Evolutionary conservation across 2,113 vertebrate genomes (phyloP).

Genomic region (Gobio gobio): DNA sequence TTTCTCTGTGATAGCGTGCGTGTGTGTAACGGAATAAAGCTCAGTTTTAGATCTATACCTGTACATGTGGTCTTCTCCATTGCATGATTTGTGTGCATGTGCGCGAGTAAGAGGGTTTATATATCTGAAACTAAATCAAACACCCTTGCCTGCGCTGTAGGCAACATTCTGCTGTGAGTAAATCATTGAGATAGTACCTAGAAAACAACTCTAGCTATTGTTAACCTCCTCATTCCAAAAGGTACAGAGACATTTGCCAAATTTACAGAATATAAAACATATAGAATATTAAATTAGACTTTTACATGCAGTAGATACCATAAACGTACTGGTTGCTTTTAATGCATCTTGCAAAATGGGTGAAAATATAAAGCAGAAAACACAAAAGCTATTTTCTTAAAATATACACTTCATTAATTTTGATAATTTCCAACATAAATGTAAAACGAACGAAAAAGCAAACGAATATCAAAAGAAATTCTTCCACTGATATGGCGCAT

Average conservation of each 20-base stretch:
- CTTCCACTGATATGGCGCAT: background rate
- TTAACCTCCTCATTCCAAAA: background rate
- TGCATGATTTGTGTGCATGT: background rate
- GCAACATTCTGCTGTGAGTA: background rate
- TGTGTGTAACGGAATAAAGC: constrained; percentile 1
- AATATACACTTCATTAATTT: background rate
- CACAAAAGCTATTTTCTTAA: background rate
- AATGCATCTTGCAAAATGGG: background rate
- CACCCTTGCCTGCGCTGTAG: background rate
- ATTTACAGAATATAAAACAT: background rate
- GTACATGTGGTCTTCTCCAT: background rate
- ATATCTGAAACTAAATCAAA: constrained; percentile 21
- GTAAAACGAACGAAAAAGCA: background rate
- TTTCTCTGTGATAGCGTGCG: background rate
- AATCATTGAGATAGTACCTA: background rate
- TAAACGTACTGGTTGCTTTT: background rate
- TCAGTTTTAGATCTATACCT: background rate
- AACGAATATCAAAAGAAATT: background rate
- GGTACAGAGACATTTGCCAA: background rate
- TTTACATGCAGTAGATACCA: background rate
- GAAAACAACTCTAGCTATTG: background rate
- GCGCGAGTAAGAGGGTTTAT: background rate
- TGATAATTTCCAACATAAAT: background rate
- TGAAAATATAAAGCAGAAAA: background rate
- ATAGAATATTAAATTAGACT: background rate